Evolutionary conservation across 1,140 invertebrate species (phyloP).

Genomic region (Bombus fervidus): DNA sequence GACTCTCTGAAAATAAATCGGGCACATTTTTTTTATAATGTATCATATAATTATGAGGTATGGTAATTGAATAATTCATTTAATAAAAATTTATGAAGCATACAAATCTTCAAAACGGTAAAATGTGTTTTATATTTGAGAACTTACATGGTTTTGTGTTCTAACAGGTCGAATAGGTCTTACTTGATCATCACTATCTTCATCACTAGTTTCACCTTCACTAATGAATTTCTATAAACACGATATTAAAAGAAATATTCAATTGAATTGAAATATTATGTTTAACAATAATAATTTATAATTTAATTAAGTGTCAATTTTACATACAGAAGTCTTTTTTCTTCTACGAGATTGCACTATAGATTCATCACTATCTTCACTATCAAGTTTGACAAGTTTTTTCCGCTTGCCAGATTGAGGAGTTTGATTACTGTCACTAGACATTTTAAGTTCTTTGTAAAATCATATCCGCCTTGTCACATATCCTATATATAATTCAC

Average conservation of each 20-base stretch:
- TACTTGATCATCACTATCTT: conserved; percentile 73
- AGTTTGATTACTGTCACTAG: conserved; percentile 72
- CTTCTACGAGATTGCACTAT: conserved; percentile 66
- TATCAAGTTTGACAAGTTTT: conserved; percentile 69
- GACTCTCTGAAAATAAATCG: conserved; percentile 68
- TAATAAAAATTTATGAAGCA: background rate
- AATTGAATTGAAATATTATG: background rate
- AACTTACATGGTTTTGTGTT: conserved; percentile 74
- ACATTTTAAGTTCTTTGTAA: conserved; percentile 71
- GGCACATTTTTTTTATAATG: background rate
- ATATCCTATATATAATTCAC: conserved; percentile 17
- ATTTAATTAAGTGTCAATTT: background rate
- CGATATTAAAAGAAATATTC: conserved; percentile 20
- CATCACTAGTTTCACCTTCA: conserved; percentile 76
- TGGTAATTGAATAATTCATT: background rate
- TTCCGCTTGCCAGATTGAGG: conserved; percentile 64
- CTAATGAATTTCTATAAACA: conserved; percentile 72
- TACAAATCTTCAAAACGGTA: background rate
- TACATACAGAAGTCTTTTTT: conserved; percentile 72
- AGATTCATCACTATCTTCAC: conserved; percentile 77
- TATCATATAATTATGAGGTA: background rate
- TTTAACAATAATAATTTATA: conserved; percentile 2
- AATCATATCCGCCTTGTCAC: conserved; percentile 56
- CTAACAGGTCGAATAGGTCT: conserved; percentile 64
- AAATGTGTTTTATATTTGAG: background rate